Base-by-base conservation (phyloP, 2,797 vertebrate genomes). In the Clarias laeviceps region DNA sequence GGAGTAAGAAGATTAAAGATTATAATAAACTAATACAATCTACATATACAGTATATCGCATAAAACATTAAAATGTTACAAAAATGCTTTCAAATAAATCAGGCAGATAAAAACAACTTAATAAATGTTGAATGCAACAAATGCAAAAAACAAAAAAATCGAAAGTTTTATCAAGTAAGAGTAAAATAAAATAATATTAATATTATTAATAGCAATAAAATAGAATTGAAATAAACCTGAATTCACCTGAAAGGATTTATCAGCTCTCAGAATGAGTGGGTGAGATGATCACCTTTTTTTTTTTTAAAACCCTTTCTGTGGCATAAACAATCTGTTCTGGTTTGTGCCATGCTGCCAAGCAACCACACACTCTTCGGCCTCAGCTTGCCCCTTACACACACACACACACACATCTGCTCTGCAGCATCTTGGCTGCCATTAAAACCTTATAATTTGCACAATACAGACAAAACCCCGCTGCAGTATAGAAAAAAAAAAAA, bases 321-420 rank as follows among this genome's bases (percentile, higher is more conserved):
- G n/a, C 79, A 85, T 73, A 72, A 1, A 76, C 78, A 79, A 84
- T 82, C 83, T 87, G 68, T 82, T 82, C 72, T 73, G 73, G 56
- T 88, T 40, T 79, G 72, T 86, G 85, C 24, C 82, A 85, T 72
- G 72, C 88, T 57, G 84, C 81, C 86, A 88, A 87, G 87, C 88
- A 85, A 66, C 18, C 66, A 79, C 27, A 56, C 61, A 32, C 69
- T 61, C 72, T 32, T 70, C n/a, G 77, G 45, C 37, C 62, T 64
- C 70, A 32, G 24, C 1, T 57, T 62, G 20, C 61, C 56, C 14
- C 70, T 17, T 6, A 1, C 69, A 1, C 70, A 57, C 62, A 74
- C 70, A 54, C 81, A 69, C 77, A 82, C 78, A 82, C 40, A 84
- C 61, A 64, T 54, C 70, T 79, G 77, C 37, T 59, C 66, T 72